Base-by-base conservation (phyloP, 1,140 invertebrate genomes). In the Drosophila nigrodunni region DNA sequence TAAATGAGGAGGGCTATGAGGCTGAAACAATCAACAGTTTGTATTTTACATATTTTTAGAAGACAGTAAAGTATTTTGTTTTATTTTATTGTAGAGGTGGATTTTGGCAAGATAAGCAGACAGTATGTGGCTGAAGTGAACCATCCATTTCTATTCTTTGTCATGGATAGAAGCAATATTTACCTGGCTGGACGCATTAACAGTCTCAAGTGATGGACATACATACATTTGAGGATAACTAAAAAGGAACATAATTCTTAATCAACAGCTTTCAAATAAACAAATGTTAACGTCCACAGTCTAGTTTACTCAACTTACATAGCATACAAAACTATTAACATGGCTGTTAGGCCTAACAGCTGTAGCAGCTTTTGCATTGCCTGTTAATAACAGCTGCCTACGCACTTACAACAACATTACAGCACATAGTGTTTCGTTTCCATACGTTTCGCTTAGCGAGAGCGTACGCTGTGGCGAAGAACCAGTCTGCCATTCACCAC, bases 181-280 rank as follows among this genome's bases (percentile, higher is more conserved):
- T 43, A 25, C 18, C 1, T 57, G 18, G 54, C 54, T 6, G 54
- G 54, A 9, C 54, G 54, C 10, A n/a, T 57, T 21, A 57, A 39
- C 37, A 57, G 7, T 5, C 34, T 41, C 18, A 9, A 39, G 41
- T 43, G 13, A n/a, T n/a, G 10, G 39, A n/a, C 15, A 15, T 15
- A 39, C 37, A 9, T 39, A 9, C 37, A 39, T 39, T 39, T 39
- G 8, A 10, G 39, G 39, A 9, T 9, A 7, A 41, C 39, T 41
- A 10, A 41, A 41, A 41, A 10, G 9, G 37, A 21, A 21, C 25
- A 4, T 30, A 30, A 30, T 30, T 18, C 11, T 49, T 52, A 11
- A 41, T 44, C 15, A 11, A 37, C 21, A 69, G 25, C 70, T 82
- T 80, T 82, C 78, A 78, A 78, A 44, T 72, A 70, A 75, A 78